Evolutionary conservation across 2,113 vertebrate genomes (phyloP), one percentile per base, ranked within the genome.

Genomic region (Odontesthes bonariensis): DNA sequence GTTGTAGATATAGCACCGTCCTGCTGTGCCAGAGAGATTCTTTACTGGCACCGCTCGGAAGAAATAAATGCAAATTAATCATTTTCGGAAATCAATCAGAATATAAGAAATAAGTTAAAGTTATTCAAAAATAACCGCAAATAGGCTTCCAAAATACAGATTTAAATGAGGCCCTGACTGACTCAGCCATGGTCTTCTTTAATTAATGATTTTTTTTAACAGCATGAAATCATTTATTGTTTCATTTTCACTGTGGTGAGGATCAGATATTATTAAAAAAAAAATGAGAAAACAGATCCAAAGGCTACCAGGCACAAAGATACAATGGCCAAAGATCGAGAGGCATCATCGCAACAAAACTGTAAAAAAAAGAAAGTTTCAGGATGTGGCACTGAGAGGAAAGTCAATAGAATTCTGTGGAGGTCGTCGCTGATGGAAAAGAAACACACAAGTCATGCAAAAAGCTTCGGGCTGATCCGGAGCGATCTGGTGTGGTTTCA

Each of bases 1-100:
- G 13, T 58, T 65, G n/a, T 60, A 53, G 62, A 42, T n/a, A 51
- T 54, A 19, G 7, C 5, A 62, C 31, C 20, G 46, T 35, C 60
- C 8, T 23, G 12, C 44, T 33, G 23, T 42, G 22, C 31, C 0
- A 33, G 17, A 19, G 46, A 38, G 10, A 10, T 38, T 38, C 35
- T 38, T 38, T 38, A 38, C 7, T 38, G 35, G 5, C 6, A 38
- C 10, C 2, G 5, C 35, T 27, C 3, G 27, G 27, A 27, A 11
- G 19, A 59, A 58, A 12, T 12, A 32, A 59, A 59, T 59, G 19
- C 32, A n/a, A 3, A 22, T 59, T 1, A 59, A 20, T 8, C 56
- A 16, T 7, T 17, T 16, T 19, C 35, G 10, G 35, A 38, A n/a
- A 38, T 58, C 10, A 35, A 38, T 20, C 33, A 32, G 8, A 38